Evolutionary conservation across 2,113 vertebrate species (phyloP).

Genomic region (Oryzias curvinotus): DNA sequence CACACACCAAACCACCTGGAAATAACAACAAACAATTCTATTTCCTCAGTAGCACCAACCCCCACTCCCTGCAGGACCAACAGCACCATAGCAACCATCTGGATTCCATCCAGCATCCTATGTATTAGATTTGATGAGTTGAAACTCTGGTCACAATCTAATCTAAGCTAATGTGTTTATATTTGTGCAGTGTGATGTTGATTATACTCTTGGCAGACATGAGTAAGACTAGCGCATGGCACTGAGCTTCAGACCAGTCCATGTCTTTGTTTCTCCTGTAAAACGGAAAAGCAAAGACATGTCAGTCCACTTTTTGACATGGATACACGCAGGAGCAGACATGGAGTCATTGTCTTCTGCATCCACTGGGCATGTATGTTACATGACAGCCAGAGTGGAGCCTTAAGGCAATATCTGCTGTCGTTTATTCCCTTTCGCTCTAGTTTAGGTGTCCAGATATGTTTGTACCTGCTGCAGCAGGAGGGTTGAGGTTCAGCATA

Average conservation of each 20-base stretch:
- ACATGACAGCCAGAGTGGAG: slow-evolving; percentile 52
- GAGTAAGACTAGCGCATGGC: slow-evolving; percentile 45
- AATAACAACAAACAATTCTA: slow-evolving; percentile 37
- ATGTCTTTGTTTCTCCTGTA: slow-evolving; percentile 23
- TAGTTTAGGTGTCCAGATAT: slow-evolving; percentile 2
- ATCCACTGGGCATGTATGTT: slow-evolving; percentile 26
- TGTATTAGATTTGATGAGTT: slow-evolving; percentile 68
- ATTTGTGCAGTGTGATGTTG: slow-evolving; percentile 73
- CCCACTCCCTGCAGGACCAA: slow-evolving; percentile 23
- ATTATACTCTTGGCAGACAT: slow-evolving; percentile 70
- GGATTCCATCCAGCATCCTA: slow-evolving; percentile 64
- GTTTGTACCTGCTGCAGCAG: background rate
- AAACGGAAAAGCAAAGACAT: slow-evolving; percentile 38
- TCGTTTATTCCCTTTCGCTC: slow-evolving; percentile 21
- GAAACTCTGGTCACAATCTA: slow-evolving; percentile 71
- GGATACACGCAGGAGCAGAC: slow-evolving; percentile 47
- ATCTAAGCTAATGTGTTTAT: slow-evolving; percentile 79
- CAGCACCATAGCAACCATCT: slow-evolving; percentile 74
- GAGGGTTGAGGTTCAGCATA: too few species aligned
- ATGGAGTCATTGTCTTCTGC: slow-evolving; percentile 39
- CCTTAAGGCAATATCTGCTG: slow-evolving; percentile 31
- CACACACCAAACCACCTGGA: slow-evolving; percentile 14
- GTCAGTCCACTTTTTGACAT: slow-evolving; percentile 35
- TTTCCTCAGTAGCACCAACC: slow-evolving; percentile 39
- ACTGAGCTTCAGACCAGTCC: slow-evolving; percentile 33